These are phyloP conservation scores for Molanna angustata DNA, from an alignment of 2,888 invertebrate genomes.

Conservation along the genomic window DNA sequence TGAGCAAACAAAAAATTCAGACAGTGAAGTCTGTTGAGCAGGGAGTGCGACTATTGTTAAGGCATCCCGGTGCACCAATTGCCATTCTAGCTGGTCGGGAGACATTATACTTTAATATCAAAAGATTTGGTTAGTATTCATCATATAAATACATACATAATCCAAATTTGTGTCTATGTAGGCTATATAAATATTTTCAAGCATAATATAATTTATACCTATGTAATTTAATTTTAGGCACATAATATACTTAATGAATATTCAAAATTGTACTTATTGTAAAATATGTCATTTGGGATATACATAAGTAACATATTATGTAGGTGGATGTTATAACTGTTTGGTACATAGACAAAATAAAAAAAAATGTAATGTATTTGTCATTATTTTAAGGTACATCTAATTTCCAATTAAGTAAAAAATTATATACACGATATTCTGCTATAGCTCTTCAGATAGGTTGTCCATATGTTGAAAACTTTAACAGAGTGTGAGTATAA, in stretches of 20 bases:
- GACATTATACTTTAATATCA: slow-evolving; percentile 72
- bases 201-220: too few species aligned
- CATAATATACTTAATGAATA: too few species aligned
- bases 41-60: slow-evolving; percentile 63
- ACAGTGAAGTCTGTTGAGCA: slow-evolving; percentile 69
- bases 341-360: too few species aligned
- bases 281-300: too few species aligned
- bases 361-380: too few species aligned
- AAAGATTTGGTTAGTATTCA: slow-evolving; percentile 66
- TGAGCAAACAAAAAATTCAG: slow-evolving; percentile 59
- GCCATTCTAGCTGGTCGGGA: slow-evolving; percentile 72
- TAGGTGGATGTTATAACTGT: too few species aligned
- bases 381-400: slow-evolving; percentile 53
- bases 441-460: slow-evolving; percentile 75
- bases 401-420: slow-evolving; percentile 73
- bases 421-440: slow-evolving; percentile 73
- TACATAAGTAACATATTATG: too few species aligned
- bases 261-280: too few species aligned
- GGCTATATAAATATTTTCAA: neutral
- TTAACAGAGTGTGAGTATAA: slow-evolving; percentile 65
- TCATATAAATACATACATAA: neutral
- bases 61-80: slow-evolving; percentile 52
- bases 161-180: neutral
- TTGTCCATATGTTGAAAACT: slow-evolving; percentile 70
- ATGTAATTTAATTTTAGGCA: too few species aligned